phyloP scores from a whole-genome alignment of 2,797 vertebrate species.

The Poliocrania exsul region DNA sequence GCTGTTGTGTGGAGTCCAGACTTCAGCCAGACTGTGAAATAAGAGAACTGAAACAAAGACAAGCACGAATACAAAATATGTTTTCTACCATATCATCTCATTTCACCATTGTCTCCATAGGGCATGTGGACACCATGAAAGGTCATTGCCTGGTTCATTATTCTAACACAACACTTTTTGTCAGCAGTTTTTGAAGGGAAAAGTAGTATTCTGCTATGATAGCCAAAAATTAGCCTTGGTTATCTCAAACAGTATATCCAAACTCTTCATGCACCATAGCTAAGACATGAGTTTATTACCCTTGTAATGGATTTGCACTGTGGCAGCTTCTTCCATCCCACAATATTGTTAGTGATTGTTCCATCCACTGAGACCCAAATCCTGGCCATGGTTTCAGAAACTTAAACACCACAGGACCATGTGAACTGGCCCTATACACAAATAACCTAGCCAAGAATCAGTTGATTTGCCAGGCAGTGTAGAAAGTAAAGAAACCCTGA shows the following conservation, averaged over 20 bases:
- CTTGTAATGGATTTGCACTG: not conserved
- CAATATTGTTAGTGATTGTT: not conserved
- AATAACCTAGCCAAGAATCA: not conserved
- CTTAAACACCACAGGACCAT: not conserved
- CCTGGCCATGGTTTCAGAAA: not conserved
- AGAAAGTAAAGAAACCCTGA: not conserved
- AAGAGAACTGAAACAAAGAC: constrained; percentile 35
- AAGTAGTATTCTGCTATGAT: not conserved
- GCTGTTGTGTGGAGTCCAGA: not conserved
- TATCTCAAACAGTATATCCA: not conserved
- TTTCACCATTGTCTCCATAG: constrained; percentile 35
- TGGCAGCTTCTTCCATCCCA: not conserved
- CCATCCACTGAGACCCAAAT: not conserved
- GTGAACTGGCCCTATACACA: not conserved
- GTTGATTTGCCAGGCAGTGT: accelerated
- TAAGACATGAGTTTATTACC: not conserved
- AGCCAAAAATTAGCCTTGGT: not conserved
- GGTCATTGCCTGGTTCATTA: not conserved
- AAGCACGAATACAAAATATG: constrained; percentile 40
- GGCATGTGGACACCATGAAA: not conserved
- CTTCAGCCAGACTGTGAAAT: constrained; percentile 29
- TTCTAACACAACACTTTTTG: not conserved
- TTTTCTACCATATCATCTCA: constrained; percentile 15
- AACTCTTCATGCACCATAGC: not conserved
- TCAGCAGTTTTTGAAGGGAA: not conserved